Base-by-base conservation (phyloP, 2,113 vertebrate genomes). In the Serinus canaria region DNA sequence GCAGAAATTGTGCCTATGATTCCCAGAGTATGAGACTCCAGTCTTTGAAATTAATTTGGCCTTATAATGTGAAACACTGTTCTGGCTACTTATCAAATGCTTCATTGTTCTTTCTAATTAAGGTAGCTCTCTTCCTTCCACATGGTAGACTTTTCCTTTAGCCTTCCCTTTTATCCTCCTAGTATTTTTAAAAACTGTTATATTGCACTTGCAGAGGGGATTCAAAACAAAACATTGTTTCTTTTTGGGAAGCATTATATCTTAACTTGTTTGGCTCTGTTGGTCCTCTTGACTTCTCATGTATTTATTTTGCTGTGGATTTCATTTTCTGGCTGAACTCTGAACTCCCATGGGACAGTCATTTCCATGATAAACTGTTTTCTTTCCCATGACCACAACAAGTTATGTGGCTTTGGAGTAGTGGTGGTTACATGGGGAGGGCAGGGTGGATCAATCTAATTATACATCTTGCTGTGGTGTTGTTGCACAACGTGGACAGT, bases 361-460 rank as follows among this genome's bases (percentile, higher is more conserved):
- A 69, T 94, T 95, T 91, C 81, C 76, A 90, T 97, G 90, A 88
- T 94, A 91, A 94, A 92, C 78, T 66, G 86, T 95, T 96, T 95
- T 92, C 95, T 95, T 95, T 95, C 87, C 91, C 87, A 81, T 89
- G 89, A 90, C 93, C 96, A 87, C 93, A 96, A 92, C 83, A 96
- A 4, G 6, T 63, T 94, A 10, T 95, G 94, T 94, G 90, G 95
- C 89, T 89, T 85, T 62, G n/a, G 78, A 83, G 75, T n/a, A 79
- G 89, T 59, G 35, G 70, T 78, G 69, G 82, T 94, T 95, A 68
- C 66, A 82, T 90, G 66, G 76, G 43, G 11, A 6, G 53, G 19
- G 35, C 33, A 30, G 25, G 15, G 28, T 8, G 12, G 15, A 89
- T 89, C 68, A 83, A 20, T 91, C 77, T 84, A 27, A 80, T 93